Evolutionary conservation across 2,113 vertebrate species (phyloP).

Genomic region (Probosciger aterrimus): DNA sequence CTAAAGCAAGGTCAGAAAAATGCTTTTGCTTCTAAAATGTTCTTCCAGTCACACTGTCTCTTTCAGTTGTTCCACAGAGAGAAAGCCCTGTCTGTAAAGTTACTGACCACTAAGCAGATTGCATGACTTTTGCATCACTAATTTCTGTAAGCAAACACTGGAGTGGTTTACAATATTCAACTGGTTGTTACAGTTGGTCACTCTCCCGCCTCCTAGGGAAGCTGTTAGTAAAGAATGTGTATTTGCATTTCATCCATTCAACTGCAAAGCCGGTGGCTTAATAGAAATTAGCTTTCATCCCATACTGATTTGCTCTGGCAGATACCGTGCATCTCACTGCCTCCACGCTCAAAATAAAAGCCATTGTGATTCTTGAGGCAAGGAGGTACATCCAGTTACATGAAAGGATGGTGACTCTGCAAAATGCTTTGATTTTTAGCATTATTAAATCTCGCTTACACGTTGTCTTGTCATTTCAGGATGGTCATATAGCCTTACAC

Average conservation of each 20-base stretch:
- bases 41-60: not conserved
- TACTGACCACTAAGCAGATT: not conserved
- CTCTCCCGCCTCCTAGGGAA: not conserved
- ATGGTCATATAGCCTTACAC: slow-evolving; percentile 93
- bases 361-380: not conserved
- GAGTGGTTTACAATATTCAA: not conserved
- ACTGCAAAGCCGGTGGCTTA: not conserved
- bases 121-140: not conserved
- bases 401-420: not conserved
- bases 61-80: not conserved
- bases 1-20: not conserved
- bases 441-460: not conserved
- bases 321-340: not conserved
- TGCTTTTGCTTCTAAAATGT: not conserved
- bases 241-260: not conserved
- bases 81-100: not conserved
- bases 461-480: slow-evolving; percentile 75
- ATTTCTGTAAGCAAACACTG: not conserved
- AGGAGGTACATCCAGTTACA: not conserved
- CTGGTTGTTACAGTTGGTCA: not conserved
- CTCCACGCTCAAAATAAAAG: not conserved
- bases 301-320: not conserved
- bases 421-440: not conserved
- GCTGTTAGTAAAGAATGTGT: not conserved
- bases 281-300: not conserved